phyloP scores from a whole-genome alignment of 1,140 invertebrate genomes.

The Drosophila kanapiae region DNA sequence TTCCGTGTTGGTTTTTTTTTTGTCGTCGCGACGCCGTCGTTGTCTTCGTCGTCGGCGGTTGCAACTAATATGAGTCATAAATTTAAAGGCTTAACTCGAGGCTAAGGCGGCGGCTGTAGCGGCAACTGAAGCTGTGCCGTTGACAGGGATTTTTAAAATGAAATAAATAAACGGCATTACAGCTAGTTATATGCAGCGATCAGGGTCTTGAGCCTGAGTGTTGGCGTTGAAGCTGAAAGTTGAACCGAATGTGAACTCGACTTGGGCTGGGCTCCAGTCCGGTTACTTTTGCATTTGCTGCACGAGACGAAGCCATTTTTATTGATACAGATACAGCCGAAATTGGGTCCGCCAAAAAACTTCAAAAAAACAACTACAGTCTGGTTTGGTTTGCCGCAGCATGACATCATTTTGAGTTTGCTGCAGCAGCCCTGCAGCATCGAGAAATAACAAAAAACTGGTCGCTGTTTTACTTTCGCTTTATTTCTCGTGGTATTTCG shows the following conservation, averaged over 20 bases:
- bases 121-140: constrained; percentile 31
- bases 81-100: constrained; percentile 75
- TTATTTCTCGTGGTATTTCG: constrained; percentile 55
- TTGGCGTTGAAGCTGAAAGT: constrained; percentile 50
- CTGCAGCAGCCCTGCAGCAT: constrained; percentile 62
- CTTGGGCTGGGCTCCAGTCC: constrained; percentile 60
- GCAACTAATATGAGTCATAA: constrained; percentile 82
- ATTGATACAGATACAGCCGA: constrained; percentile 62
- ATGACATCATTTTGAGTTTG: constrained; percentile 80
- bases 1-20: constrained; percentile 73
- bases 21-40: constrained; percentile 18
- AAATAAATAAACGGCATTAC: constrained; percentile 78
- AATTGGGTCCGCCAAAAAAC: constrained; percentile 39
- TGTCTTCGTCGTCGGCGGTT: constrained; percentile 17
- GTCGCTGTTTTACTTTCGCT: constrained; percentile 80
- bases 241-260: constrained; percentile 60
- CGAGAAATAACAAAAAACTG: constrained; percentile 64
- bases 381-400: constrained; percentile 48
- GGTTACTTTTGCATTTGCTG: constrained; percentile 78
- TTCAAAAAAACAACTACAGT: constrained; percentile 39
- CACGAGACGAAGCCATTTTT: constrained; percentile 58
- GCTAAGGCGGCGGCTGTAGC: constrained; percentile 16
- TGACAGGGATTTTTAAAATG: constrained; percentile 64
- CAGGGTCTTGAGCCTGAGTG: constrained; percentile 62
- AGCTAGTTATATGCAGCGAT: constrained; percentile 74